Evolutionary conservation across 2,888 invertebrate species (phyloP), one percentile per base, ranked within the genome.

Genomic region (Sesia apiformis): DNA sequence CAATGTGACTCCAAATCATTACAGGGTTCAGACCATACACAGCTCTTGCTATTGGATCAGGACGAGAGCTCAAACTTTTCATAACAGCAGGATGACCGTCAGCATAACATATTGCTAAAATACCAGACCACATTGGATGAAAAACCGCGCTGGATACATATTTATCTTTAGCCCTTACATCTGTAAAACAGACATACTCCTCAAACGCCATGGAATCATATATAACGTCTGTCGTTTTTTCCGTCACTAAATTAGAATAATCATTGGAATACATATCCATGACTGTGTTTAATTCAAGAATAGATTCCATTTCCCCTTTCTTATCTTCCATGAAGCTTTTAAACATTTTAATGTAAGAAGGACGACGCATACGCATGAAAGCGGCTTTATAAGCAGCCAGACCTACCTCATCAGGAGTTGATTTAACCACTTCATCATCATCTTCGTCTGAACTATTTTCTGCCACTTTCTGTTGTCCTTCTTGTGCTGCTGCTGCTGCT

Each of bases 1-100:
- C 94, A 40, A 90, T 87, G 59, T 94, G 93, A 61, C 94, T 94
- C 95, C 95, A 95, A 61, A 95, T 88, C 58, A 95, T 82, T 1
- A 94, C 93, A 0, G 92, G 92, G 74, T 94, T 93, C 3, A 91
- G 74, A 3, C 92, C 91, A 54, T 93, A 90, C 0, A 92, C 90
- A 1, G 92, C 90, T 64, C 91, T 81, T 69, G 90, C 85, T 38
- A 91, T 88, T 1, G 80, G 76, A 66, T 92, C 91, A 4, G 74
- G 71, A 4, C 80, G 78, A 67, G 83, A 63, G 69, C 76, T 69
- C 60, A 81, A 57, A 40, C 66, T 72, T 65, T 84, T 90, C 71
- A 88, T 83, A 43, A 80, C 81, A 40, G 87, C 84, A 1, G 91
- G 86, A 0, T 91, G 90, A 43, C 76, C 85, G 62, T 93, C 91